These are phyloP conservation scores for Protomyctophum bolini DNA, from an alignment of 2,113 vertebrate genomes.

Conservation along the genomic window DNA sequence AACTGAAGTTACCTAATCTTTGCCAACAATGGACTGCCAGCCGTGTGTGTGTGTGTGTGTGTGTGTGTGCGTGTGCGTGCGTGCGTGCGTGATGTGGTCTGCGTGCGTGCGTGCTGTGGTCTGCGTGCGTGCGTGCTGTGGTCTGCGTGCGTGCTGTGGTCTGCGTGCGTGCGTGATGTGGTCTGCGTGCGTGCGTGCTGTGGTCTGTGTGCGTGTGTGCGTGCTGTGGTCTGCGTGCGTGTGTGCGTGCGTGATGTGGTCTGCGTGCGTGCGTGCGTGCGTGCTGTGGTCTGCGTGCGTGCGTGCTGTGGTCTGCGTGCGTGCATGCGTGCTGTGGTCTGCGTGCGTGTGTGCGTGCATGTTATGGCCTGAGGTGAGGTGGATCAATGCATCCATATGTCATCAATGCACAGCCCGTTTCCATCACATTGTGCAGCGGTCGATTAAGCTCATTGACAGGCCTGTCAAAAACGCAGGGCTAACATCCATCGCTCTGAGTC, in stretches of 20 bases:
- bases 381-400: slow-evolving; percentile 64
- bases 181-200: slow-evolving; percentile 4
- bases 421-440: slow-evolving; percentile 52
- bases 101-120: background rate
- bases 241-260: too few species aligned
- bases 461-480: slow-evolving; percentile 62
- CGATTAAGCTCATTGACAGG: slow-evolving; percentile 71
- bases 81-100: slow-evolving; percentile 3
- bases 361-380: slow-evolving; percentile 44
- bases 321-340: background rate
- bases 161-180: too few species aligned
- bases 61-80: slow-evolving; percentile 3
- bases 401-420: slow-evolving; percentile 56
- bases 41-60: background rate
- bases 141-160: too few species aligned
- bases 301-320: too few species aligned
- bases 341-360: slow-evolving; percentile 6
- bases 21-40: too few species aligned
- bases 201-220: slow-evolving; percentile 25
- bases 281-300: background rate
- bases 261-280: background rate
- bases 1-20: too few species aligned
- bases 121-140: too few species aligned
- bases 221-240: background rate
- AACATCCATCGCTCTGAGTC: slow-evolving; percentile 31